These are phyloP conservation scores for Prosapia bicincta DNA, from an alignment of 2,888 invertebrate genomes.

Conservation along the genomic window DNA sequence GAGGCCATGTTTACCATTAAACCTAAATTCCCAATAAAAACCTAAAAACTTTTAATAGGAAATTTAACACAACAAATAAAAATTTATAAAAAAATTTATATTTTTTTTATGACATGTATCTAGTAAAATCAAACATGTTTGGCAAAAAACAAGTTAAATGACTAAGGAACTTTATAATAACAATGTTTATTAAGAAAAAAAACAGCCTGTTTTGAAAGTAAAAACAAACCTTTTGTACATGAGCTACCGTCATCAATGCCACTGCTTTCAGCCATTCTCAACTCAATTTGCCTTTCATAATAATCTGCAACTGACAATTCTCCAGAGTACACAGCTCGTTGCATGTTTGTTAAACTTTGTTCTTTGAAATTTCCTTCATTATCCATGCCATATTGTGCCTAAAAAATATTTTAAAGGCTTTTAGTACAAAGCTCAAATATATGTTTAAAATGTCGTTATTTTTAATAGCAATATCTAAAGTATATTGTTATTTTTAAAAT, in stretches of 20 bases:
- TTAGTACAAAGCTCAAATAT: background rate
- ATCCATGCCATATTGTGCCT: constrained; percentile 88
- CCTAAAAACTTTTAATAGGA: too few relatives aligned
- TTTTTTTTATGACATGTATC: too few relatives aligned
- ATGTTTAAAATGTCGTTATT: too few relatives aligned
- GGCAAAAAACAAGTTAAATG: too few relatives aligned
- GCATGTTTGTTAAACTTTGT: constrained; percentile 74
- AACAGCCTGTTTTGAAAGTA: background rate
- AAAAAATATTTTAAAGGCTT: constrained; percentile 29
- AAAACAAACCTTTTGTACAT: constrained; percentile 63
- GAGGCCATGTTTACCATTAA: too few relatives aligned
- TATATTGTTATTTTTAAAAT: too few relatives aligned
- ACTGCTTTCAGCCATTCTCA: constrained; percentile 69
- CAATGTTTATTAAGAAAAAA: constrained; percentile 16
- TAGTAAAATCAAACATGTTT: too few relatives aligned
- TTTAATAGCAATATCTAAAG: too few relatives aligned
- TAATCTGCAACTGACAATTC: constrained; percentile 82
- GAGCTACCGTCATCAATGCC: constrained; percentile 82
- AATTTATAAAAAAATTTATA: too few relatives aligned
- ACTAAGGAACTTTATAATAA: too few relatives aligned
- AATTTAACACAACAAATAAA: too few relatives aligned
- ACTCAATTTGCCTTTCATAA: constrained; percentile 74
- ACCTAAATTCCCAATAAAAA: too few relatives aligned
- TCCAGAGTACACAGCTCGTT: constrained; percentile 79
- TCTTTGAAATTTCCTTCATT: constrained; percentile 77